A percentile compares a stretch with the other conserved stretches of the same genome.
phyloP scores from a whole-genome alignment of 2,888 invertebrate species.

The Hedya salicella region DNA sequence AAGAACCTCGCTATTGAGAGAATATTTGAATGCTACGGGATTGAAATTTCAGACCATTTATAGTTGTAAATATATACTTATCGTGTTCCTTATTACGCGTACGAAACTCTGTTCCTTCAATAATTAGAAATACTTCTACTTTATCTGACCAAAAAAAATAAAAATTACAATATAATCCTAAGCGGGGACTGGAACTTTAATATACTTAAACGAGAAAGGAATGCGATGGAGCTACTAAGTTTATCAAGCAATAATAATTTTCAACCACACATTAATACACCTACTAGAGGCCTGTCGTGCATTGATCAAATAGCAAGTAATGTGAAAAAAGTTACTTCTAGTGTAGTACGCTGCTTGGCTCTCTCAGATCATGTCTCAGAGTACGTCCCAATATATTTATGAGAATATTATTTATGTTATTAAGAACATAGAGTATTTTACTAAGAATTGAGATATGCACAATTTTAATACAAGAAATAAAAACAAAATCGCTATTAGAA shows the following conservation, averaged over 20 bases:
- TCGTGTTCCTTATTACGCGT: background rate
- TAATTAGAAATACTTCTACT: background rate
- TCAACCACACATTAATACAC: background rate
- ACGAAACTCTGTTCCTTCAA: background rate
- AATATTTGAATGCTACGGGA: slow-evolving; percentile 8
- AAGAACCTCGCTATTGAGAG: background rate
- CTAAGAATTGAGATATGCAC: no score
- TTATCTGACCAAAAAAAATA: background rate
- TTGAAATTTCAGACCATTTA: background rate
- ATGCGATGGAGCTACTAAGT: background rate
- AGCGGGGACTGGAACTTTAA: slow-evolving; percentile 2
- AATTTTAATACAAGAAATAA: no score
- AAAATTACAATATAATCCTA: background rate
- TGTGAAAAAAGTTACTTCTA: background rate
- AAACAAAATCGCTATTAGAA: no score
- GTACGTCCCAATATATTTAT: no score
- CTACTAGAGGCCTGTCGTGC: background rate
- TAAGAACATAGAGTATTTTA: no score
- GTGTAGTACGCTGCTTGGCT: no score
- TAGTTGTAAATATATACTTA: background rate
- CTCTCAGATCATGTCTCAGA: no score
- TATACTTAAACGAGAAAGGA: background rate
- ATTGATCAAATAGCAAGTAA: slow-evolving; percentile 2
- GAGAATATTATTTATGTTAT: no score
- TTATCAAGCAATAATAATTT: background rate